A percentile compares a stretch with the other conserved stretches of the same genome.
Evolutionary conservation across 1,140 invertebrate genomes (phyloP).

Genomic region (Pseudomyrmex pallidus): DNA sequence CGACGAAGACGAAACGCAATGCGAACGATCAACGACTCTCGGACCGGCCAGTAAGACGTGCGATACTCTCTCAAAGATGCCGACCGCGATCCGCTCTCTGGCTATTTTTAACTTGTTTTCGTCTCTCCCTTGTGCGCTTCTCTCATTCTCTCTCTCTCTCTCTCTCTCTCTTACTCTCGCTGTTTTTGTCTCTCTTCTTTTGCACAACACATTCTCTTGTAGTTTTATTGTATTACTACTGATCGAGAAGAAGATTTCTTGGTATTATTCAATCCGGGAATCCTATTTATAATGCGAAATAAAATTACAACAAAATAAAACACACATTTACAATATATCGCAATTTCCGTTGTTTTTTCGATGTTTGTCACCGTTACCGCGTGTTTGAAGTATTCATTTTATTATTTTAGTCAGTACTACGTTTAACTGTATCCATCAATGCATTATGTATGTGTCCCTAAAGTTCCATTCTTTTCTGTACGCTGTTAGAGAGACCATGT

Average conservation of each 20-base stretch:
- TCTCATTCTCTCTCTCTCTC: not conserved
- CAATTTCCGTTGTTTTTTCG: not conserved
- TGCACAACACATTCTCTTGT: not conserved
- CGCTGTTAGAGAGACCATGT: conserved; percentile 4
- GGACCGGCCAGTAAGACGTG: conserved; percentile 43
- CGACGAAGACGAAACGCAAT: conserved; percentile 69
- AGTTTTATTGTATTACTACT: conserved; percentile 26
- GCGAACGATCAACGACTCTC: conserved; percentile 75
- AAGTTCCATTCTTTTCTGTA: conserved; percentile 14
- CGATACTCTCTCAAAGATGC: conserved; percentile 73
- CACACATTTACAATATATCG: not conserved
- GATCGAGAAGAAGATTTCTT: not conserved
- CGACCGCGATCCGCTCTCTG: conserved; percentile 65
- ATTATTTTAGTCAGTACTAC: not conserved
- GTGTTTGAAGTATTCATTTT: not conserved
- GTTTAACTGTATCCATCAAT: conserved; percentile 15
- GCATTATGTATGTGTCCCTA: not conserved
- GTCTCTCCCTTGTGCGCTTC: conserved; percentile 46
- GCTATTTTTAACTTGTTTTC: conserved; percentile 77
- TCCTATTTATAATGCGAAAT: not conserved
- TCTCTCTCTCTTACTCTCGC: not conserved
- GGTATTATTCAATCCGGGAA: conserved; percentile 5
- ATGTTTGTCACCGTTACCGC: not conserved
- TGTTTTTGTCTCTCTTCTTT: not conserved
- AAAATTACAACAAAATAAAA: no score